Evolutionary conservation across 2,113 vertebrate species (phyloP).

Genomic region (Diglossa brunneiventris): DNA sequence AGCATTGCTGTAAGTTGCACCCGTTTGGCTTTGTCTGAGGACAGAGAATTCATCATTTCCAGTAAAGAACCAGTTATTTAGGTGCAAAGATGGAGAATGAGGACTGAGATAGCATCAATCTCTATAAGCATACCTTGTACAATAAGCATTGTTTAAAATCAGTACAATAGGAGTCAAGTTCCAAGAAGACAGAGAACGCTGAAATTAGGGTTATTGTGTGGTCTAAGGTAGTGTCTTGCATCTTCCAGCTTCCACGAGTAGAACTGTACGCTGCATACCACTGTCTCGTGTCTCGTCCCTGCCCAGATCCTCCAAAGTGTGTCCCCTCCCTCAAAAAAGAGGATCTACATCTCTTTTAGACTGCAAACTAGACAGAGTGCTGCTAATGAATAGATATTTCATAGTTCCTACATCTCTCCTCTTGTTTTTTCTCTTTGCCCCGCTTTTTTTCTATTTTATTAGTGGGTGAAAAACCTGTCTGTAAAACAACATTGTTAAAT

Average conservation of each 20-base stretch:
- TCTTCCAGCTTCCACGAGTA: neutral
- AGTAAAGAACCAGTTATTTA: neutral
- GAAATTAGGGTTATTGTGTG: neutral
- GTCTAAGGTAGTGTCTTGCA: neutral
- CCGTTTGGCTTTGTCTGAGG: neutral
- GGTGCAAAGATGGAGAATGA: neutral
- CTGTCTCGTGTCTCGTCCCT: too few relatives aligned
- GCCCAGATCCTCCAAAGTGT: too few relatives aligned
- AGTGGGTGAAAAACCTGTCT: neutral
- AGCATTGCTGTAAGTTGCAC: neutral
- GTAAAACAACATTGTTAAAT: neutral
- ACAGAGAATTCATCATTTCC: neutral
- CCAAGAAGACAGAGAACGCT: neutral
- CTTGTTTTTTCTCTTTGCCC: fast-evolving
- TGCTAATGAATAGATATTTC: neutral
- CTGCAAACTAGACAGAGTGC: neutral
- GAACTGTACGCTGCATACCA: too few relatives aligned
- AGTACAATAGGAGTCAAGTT: neutral
- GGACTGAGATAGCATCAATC: fast-evolving
- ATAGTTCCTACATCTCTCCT: neutral
- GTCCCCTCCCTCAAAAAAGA: neutral
- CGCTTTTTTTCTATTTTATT: fast-evolving
- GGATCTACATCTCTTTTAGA: neutral
- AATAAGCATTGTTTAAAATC: neutral
- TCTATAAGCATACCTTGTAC: neutral